Conservation (phyloP, 2,888 invertebrate species). For the Marronus borbonicus region DNA sequence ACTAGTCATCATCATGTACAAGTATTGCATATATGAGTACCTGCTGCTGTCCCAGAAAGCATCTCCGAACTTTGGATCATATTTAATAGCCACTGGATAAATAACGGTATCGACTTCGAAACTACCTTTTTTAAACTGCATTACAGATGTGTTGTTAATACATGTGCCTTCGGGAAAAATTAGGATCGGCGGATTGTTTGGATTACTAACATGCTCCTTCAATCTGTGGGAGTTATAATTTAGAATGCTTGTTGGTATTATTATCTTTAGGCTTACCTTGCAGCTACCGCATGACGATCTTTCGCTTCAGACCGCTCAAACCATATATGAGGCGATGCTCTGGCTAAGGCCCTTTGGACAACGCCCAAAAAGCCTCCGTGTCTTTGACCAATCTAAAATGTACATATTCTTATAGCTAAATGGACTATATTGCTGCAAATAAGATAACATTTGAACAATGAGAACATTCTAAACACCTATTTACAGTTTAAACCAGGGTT, state of each 20-base stretch:
- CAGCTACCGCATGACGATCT: slow-evolving; percentile 92
- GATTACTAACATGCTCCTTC: slow-evolving; percentile 92
- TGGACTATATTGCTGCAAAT: too few relatives aligned
- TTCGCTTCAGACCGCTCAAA: slow-evolving; percentile 97
- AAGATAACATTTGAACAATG: too few relatives aligned
- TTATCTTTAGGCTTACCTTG: slow-evolving; percentile 73
- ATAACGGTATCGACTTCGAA: slow-evolving; percentile 99
- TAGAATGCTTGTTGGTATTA: neutral
- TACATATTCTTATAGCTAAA: neutral
- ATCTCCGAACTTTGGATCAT: slow-evolving; percentile 98
- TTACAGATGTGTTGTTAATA: slow-evolving; percentile 99
- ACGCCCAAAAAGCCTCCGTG: slow-evolving; percentile 96
- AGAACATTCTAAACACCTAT: too few relatives aligned
- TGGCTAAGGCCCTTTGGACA: slow-evolving; percentile 91
- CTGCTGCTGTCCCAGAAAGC: slow-evolving; percentile 99
- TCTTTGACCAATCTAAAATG: slow-evolving; percentile 90
- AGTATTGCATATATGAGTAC: slow-evolving; percentile 92
- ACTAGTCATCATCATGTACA: slow-evolving; percentile 98
- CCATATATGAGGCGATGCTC: slow-evolving; percentile 98
- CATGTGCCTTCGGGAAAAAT: slow-evolving; percentile 99
- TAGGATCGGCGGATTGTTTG: slow-evolving; percentile 94
- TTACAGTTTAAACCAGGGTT: too few relatives aligned
- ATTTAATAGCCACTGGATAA: slow-evolving; percentile 99
- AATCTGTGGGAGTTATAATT: slow-evolving; percentile 74
- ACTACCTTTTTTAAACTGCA: slow-evolving; percentile 99